Conservation (phyloP, 2,888 invertebrate genomes). For the Ecdyonurus torrentis region DNA sequence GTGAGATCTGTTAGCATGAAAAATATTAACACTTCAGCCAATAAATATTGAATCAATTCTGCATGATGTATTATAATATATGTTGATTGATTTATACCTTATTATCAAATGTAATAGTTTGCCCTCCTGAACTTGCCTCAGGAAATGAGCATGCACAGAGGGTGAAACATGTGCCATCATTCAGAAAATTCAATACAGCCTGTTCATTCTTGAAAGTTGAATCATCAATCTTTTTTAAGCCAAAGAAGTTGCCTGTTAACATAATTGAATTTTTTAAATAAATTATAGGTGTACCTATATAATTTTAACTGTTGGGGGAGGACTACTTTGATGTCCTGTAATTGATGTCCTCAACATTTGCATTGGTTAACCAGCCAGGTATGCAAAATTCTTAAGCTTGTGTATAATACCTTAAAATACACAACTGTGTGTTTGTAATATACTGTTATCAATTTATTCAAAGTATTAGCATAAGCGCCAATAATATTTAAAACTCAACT, state of each 20-base stretch:
- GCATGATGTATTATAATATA: neutral
- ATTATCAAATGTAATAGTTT: slow-evolving; percentile 2
- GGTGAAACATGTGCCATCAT: slow-evolving; percentile 28
- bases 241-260: slow-evolving; percentile 7
- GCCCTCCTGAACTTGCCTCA: neutral
- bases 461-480: no score
- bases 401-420: no score
- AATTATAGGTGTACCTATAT: no score
- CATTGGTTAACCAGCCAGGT: no score
- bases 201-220: slow-evolving; percentile 22
- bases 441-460: no score
- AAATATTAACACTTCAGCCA: neutral
- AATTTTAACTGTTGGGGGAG: no score
- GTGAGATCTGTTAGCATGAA: slow-evolving; percentile 8
- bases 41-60: neutral
- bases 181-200: slow-evolving; percentile 29
- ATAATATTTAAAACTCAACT: no score
- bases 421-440: no score
- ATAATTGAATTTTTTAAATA: no score
- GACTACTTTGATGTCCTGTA: no score
- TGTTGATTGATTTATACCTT: slow-evolving; percentile 7
- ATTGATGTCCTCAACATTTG: no score
- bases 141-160: slow-evolving; percentile 21
- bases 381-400: no score
- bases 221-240: neutral